These are phyloP conservation scores for Halichoeres trimaculatus DNA, from an alignment of 2,113 vertebrate species.

Conservation along the genomic window DNA sequence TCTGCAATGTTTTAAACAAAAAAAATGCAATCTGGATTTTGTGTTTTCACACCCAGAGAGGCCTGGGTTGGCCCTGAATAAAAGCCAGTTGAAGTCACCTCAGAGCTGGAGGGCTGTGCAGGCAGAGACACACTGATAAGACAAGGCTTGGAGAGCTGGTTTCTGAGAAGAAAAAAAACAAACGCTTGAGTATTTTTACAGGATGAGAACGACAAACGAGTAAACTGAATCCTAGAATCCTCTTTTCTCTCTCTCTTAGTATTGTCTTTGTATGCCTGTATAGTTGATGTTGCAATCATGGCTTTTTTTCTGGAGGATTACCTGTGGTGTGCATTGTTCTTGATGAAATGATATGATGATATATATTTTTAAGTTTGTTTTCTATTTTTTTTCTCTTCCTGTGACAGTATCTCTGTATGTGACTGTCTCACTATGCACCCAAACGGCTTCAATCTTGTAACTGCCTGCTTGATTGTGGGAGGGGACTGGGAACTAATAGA, in stretches of 20 bases:
- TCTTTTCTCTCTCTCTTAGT: constrained; percentile 72
- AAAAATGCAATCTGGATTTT: constrained; percentile 7
- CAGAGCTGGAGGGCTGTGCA: constrained; percentile 77
- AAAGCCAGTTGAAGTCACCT: constrained; percentile 9
- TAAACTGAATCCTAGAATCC: constrained; percentile 59
- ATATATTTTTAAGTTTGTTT: constrained; percentile 80
- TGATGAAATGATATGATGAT: constrained; percentile 78
- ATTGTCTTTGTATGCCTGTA: constrained; percentile 91
- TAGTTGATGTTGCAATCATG: constrained; percentile 89
- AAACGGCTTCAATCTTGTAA: constrained; percentile 88
- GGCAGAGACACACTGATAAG: constrained; percentile 61
- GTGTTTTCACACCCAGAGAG: neutral
- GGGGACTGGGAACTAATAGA: constrained; percentile 71
- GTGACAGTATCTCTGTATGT: constrained; percentile 85
- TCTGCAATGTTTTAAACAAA: neutral
- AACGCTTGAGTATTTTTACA: constrained; percentile 70
- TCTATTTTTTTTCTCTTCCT: constrained; percentile 84
- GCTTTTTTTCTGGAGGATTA: constrained; percentile 88
- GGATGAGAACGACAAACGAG: constrained; percentile 60
- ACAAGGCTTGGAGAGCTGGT: constrained; percentile 59
- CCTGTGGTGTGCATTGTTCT: constrained; percentile 90
- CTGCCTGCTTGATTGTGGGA: constrained; percentile 88
- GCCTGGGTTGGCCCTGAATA: constrained; percentile 39
- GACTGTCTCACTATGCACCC: constrained; percentile 97
- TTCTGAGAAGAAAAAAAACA: constrained; percentile 45